Evolutionary conservation across 1,140 invertebrate genomes (phyloP).

Genomic region (Lepidurus couesii): DNA sequence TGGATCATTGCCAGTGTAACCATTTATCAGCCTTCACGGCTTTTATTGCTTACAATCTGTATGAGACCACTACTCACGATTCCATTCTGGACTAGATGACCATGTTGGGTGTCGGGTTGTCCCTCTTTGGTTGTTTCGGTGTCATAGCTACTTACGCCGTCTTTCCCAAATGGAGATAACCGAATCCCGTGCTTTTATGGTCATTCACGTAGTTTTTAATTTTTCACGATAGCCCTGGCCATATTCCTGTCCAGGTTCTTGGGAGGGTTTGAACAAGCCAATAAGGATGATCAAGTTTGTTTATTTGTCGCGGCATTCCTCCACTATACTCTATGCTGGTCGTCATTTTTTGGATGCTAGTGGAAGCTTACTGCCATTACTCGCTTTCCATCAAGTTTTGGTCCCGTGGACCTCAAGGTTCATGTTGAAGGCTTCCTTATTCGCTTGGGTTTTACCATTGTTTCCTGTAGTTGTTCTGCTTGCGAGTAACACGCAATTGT

Average conservation of each 20-base stretch:
- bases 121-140: slow-evolving; percentile 39
- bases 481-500: slow-evolving; percentile 33
- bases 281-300: slow-evolving; percentile 37
- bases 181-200: slow-evolving; percentile 9
- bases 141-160: slow-evolving; percentile 39
- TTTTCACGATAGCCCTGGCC: slow-evolving; percentile 38
- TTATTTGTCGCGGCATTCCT: slow-evolving; percentile 43
- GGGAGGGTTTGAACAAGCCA: slow-evolving; percentile 33
- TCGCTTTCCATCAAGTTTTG: slow-evolving; percentile 46
- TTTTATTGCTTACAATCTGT: slow-evolving; percentile 10
- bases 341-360: slow-evolving; percentile 48
- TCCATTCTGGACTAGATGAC: slow-evolving; percentile 38
- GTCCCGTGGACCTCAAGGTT: slow-evolving; percentile 46
- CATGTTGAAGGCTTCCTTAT: slow-evolving; percentile 44
- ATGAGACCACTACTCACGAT: slow-evolving; percentile 30
- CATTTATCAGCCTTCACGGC: slow-evolving; percentile 38
- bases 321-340: slow-evolving; percentile 48
- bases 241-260: slow-evolving; percentile 38
- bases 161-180: slow-evolving; percentile 39
- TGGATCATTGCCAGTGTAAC: slow-evolving; percentile 38
- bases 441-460: slow-evolving; percentile 45
- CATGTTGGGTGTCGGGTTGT: slow-evolving; percentile 38
- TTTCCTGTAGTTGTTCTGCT: slow-evolving; percentile 38
- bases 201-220: slow-evolving; percentile 39
- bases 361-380: slow-evolving; percentile 47